Base-by-base conservation (phyloP, 1,140 invertebrate genomes). In the Sarcophaga peregrina region DNA sequence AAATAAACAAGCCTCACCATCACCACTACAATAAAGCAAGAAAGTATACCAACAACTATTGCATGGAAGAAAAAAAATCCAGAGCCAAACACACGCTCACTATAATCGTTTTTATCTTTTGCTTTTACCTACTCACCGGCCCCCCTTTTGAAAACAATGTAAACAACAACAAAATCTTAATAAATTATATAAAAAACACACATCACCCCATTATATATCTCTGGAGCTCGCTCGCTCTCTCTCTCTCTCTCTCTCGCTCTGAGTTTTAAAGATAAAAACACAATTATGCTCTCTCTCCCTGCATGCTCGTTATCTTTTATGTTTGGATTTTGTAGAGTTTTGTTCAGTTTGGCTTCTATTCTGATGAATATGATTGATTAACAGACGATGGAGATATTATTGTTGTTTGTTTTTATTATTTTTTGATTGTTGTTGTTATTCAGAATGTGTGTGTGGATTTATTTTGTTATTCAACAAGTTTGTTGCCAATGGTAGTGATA, bases 381-480 rank as follows among this genome's bases (percentile, higher is more conserved):
- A 37, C 1, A 37, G 1, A 37, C 25, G 25, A 37, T 37, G 25
- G 25, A 37, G 4, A 37, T 37, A 4, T 37, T 37, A 37, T 58
- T 58, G 15, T n/a, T 58, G 7, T 58, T n/a, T 58, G 7, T 58
- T 13, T n/a, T 13, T 58, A 58, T 58, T 58, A 58, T 58, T 58
- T 37, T 37, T 15, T n/a, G 7, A 2, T 58, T 58, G 10, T 58
- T 58, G 54, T 58, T 58, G 54, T 10, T 58, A 58, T 58, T n/a
- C 0, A 13, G 15, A n/a, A 58, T 4, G 13, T 58, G 15, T n/a
- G 11, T 7, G 11, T 58, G 5, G 11, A 15, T 58, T 37, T 37
- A 52, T 52, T 10, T 52, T 68, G n/a, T 25, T 68, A 68, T 68
- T 68, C 62, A 68, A 68, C 62, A 68, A 37, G 62, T 68, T 68